A percentile compares a stretch with the other conserved stretches of the same genome.
Conservation (phyloP, 2,888 invertebrate species). For the Netelia fuscicornis region DNA sequence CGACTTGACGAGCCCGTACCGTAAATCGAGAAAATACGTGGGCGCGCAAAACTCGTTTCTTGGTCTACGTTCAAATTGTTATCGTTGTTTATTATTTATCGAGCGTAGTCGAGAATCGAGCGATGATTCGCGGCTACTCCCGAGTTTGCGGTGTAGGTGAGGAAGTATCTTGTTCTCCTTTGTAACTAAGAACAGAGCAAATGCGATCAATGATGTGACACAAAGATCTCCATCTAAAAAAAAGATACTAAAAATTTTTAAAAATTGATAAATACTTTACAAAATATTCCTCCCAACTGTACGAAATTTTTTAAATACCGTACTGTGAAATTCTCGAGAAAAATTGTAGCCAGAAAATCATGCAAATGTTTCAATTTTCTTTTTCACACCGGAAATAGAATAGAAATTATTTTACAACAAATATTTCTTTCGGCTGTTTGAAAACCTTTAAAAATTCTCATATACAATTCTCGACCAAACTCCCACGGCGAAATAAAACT, state of each 20-base stretch:
- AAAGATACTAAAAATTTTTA: neutral
- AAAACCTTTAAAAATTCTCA: too few species aligned
- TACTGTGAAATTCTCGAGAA: too few species aligned
- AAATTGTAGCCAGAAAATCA: too few species aligned
- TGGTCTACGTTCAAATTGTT: slow-evolving; percentile 32
- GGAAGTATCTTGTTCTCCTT: neutral
- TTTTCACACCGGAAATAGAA: too few species aligned
- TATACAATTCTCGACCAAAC: too few species aligned
- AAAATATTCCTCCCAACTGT: too few species aligned
- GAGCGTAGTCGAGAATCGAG: slow-evolving; percentile 10
- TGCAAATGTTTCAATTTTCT: too few species aligned
- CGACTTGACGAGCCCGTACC: slow-evolving; percentile 43
- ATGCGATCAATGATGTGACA: neutral
- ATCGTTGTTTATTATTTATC: slow-evolving; percentile 33
- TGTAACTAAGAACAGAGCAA: neutral
- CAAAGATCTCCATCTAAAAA: neutral
- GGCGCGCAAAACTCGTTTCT: slow-evolving; percentile 61
- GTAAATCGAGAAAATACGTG: slow-evolving; percentile 38
- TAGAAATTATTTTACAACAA: too few species aligned
- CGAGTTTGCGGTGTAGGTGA: neutral
- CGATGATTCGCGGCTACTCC: neutral
- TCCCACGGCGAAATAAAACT: too few species aligned
- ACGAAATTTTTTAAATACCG: too few species aligned
- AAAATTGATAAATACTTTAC: too few species aligned
- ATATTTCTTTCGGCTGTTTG: too few species aligned